phyloP scores from a whole-genome alignment of 2,888 invertebrate genomes.

The Drosophila vallismaia region DNA sequence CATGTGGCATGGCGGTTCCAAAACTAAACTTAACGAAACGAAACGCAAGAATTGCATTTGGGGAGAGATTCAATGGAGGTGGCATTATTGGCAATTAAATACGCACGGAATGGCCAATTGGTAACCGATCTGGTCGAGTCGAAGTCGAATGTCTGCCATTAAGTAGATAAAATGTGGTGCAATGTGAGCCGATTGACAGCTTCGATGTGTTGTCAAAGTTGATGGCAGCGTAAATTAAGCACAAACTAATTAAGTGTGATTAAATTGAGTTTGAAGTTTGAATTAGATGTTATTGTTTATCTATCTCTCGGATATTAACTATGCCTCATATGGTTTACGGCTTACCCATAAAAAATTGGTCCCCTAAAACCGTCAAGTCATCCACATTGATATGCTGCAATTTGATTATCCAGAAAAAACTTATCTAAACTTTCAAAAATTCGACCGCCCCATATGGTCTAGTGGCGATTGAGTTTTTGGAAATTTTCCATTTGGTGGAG shows the following conservation, averaged over 20 bases:
- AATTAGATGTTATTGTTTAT: constrained; percentile 1
- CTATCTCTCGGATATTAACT: not conserved
- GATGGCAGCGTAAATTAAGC: constrained; percentile 71
- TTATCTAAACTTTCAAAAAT: constrained; percentile 25
- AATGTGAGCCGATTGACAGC: constrained; percentile 49
- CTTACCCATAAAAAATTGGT: not conserved
- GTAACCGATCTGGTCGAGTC: constrained; percentile 2
- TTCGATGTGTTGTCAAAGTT: constrained; percentile 38
- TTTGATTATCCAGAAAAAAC: not conserved
- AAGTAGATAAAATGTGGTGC: constrained; percentile 34
- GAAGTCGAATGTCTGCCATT: constrained; percentile 8
- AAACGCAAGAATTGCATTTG: not conserved
- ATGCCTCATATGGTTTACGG: not conserved
- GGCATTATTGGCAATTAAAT: not conserved
- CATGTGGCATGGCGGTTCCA: not conserved
- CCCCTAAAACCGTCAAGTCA: not conserved
- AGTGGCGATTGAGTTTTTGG: constrained; percentile 31
- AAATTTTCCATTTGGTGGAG: constrained; percentile 50
- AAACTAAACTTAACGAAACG: not conserved
- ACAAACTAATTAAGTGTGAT: constrained; percentile 74
- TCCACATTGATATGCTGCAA: not conserved
- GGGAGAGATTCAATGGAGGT: not conserved
- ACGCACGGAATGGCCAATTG: constrained; percentile 4
- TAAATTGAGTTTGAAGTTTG: constrained; percentile 63
- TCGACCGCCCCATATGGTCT: constrained; percentile 13